Base-by-base conservation (phyloP, 2,888 invertebrate species). In the Pheosia gnoma region DNA sequence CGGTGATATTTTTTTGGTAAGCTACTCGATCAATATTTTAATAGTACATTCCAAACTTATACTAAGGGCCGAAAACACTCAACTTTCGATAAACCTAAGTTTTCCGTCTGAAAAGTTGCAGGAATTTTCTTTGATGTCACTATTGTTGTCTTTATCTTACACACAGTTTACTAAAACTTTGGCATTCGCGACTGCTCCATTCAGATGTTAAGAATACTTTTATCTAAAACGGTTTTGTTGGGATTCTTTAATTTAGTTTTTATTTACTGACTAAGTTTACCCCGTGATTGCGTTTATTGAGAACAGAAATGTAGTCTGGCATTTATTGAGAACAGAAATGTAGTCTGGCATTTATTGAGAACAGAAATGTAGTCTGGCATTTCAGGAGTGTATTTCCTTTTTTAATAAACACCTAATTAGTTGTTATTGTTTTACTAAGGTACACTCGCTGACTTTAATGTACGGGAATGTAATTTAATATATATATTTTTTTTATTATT, bases 111-210 rank as follows among this genome's bases (percentile, higher is more conserved):
- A 25, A 25, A 25, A 53, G 52, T 52, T n/a, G 8, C 37, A 53
- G 37, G 53, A 53, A 53, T 37, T 8, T 53, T 25, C 37, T 53
- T 38, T 53, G 8, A 11, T 37, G 53, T 53, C 10, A 53, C 53
- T 37, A 53, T 53, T 53, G 53, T 53, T 53, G 37, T 37, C 53
- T 53, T 53, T 53, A 53, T 53, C 53, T 53, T 9, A 4, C 9
- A 9, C 53, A 53, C n/a, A 53, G 53, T 53, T 37, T 37, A 53
- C 53, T 53, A 25, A 37, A 53, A 53, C 37, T 53, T 53, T 53
- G 10, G 37, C 37, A 53, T 53, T 53, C 53, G 10, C 5, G 37
- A 37, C 53, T 47, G 51, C 51, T 51, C 25, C 25, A 10, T 10
- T 10, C 4, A 47, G 47, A 47, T 47, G 47, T 51, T 51, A 13